phyloP scores from a whole-genome alignment of 1,140 invertebrate genomes.

The Calliphora vicina region DNA sequence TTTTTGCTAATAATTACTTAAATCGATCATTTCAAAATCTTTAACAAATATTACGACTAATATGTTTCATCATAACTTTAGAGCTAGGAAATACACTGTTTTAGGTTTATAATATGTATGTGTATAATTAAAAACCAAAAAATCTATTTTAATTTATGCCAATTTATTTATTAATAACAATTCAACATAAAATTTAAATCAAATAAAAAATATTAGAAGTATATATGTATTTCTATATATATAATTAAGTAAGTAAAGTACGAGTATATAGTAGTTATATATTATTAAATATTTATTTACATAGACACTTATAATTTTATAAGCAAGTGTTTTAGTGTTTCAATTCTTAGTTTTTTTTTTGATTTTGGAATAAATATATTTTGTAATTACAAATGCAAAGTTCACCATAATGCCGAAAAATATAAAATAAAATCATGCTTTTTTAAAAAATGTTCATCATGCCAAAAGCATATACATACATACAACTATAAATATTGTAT shows the following conservation, averaged over 20 bases:
- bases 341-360: no score
- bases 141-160: background rate
- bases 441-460: background rate
- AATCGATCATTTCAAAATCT: no score
- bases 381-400: no score
- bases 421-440: background rate
- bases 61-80: no score
- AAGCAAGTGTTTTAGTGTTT: background rate
- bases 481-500: background rate
- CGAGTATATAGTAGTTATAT: background rate
- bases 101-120: no score
- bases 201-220: background rate
- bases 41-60: no score
- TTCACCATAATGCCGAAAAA: background rate
- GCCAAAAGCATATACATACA: background rate
- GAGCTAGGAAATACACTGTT: no score
- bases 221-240: no score
- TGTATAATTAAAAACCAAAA: background rate
- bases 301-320: background rate
- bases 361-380: background rate
- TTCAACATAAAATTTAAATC: background rate
- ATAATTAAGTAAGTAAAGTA: no score
- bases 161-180: background rate
- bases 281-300: background rate
- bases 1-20: no score